phyloP scores from a whole-genome alignment of 2,113 vertebrate genomes.

The Pao palembangensis region DNA sequence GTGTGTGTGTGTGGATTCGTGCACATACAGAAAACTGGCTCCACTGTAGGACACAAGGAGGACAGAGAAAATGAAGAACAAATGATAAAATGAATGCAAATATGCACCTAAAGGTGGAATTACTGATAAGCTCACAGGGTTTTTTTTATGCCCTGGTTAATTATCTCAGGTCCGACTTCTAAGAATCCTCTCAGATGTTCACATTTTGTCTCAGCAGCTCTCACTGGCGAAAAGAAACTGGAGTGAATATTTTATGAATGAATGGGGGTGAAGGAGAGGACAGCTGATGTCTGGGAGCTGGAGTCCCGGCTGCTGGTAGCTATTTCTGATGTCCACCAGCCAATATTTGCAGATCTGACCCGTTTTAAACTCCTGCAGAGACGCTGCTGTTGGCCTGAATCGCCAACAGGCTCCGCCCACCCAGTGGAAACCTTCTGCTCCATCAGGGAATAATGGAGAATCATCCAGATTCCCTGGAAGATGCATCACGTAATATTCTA shows the following conservation, averaged over 20 bases:
- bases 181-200: slow-evolving; percentile 7
- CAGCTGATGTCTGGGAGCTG: slow-evolving; percentile 27
- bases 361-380: slow-evolving; percentile 18
- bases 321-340: slow-evolving; percentile 14
- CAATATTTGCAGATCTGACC: slow-evolving; percentile 26
- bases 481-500: slow-evolving; percentile 16
- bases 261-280: slow-evolving; percentile 44
- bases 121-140: not conserved
- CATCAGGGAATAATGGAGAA: too few relatives aligned
- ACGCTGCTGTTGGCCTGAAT: slow-evolving; percentile 29
- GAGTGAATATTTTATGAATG: slow-evolving; percentile 55
- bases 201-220: not conserved
- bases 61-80: slow-evolving; percentile 7
- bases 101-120: slow-evolving; percentile 1
- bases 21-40: not conserved
- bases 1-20: not conserved
- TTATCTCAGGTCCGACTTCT: slow-evolving; percentile 3
- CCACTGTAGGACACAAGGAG: slow-evolving; percentile 4
- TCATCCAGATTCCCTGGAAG: too few relatives aligned
- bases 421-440: too few relatives aligned
- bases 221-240: slow-evolving; percentile 11
- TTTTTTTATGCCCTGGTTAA: not conserved
- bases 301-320: slow-evolving; percentile 5
- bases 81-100: not conserved
- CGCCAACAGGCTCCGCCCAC: slow-evolving; percentile 5